Evolutionary conservation across 1,140 invertebrate species (phyloP).

Genomic region (Lepidurus packardi): DNA sequence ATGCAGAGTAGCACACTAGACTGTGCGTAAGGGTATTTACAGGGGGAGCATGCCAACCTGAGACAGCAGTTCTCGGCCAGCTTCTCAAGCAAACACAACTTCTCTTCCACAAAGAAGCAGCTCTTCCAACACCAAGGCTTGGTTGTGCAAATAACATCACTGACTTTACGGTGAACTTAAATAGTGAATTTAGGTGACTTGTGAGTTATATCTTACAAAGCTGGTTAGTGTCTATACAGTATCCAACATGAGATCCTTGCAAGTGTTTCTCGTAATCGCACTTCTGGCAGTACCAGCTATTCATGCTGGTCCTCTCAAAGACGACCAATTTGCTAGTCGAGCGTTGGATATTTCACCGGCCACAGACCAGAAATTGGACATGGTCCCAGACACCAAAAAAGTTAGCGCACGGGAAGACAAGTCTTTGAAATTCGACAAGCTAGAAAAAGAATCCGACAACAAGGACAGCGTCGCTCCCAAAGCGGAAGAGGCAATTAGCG

Average conservation of each 20-base stretch:
- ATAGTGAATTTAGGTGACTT: slow-evolving; percentile 7
- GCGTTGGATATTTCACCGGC: slow-evolving; percentile 1
- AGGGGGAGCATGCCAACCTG: neutral
- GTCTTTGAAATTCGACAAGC: neutral
- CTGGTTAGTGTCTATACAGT: neutral
- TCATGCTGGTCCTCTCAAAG: neutral
- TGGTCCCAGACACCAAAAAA: neutral
- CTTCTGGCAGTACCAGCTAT: neutral
- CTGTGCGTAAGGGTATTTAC: neutral
- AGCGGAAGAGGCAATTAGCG: neutral
- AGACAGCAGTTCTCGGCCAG: slow-evolving; percentile 2
- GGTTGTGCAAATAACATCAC: neutral
- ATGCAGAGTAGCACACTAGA: slow-evolving; percentile 8
- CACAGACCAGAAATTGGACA: slow-evolving; percentile 1
- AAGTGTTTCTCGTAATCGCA: neutral
- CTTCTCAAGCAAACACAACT: slow-evolving; percentile 13
- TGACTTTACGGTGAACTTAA: neutral
- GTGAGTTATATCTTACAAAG: neutral
- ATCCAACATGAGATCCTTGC: neutral
- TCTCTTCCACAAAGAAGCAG: neutral
- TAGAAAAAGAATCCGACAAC: neutral
- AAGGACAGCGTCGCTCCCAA: neutral
- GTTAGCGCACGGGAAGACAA: neutral
- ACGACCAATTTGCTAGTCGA: slow-evolving; percentile 12
- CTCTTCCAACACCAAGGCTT: neutral